phyloP scores from a whole-genome alignment of 2,888 invertebrate species.

The Agelastica alni region DNA sequence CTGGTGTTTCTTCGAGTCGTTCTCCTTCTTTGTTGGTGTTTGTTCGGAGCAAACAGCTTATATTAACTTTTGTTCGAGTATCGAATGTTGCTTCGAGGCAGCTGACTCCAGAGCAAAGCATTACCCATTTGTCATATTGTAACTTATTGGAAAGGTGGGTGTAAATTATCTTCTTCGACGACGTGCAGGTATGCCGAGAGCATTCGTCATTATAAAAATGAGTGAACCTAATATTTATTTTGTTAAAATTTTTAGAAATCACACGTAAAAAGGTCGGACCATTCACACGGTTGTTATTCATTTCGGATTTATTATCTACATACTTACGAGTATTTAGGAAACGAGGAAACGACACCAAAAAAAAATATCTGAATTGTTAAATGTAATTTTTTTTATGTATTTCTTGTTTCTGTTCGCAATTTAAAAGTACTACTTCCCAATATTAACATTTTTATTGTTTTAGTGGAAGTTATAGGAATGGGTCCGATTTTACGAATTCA shows the following conservation, averaged over 20 bases:
- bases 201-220: constrained; percentile 10
- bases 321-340: too few relatives aligned
- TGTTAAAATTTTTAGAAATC: constrained; percentile 1
- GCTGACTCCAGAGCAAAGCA: constrained; percentile 13
- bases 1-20: background rate
- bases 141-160: constrained; percentile 33
- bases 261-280: background rate
- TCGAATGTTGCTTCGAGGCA: constrained; percentile 16
- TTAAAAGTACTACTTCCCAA: too few relatives aligned
- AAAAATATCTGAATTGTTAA: too few relatives aligned
- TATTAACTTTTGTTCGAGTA: constrained; percentile 31
- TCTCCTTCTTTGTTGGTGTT: constrained; percentile 23
- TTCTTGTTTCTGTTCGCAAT: too few relatives aligned
- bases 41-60: constrained; percentile 37
- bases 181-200: constrained; percentile 30
- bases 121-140: constrained; percentile 33
- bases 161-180: constrained; percentile 35
- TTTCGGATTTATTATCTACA: constrained; percentile 3
- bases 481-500: too few relatives aligned
- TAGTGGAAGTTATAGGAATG: too few relatives aligned
- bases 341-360: too few relatives aligned
- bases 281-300: constrained; percentile 3
- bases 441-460: too few relatives aligned
- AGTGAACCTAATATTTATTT: background rate
- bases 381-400: too few relatives aligned